Conservation (phyloP, 2,113 vertebrate species). For the Motacilla tschutschensis region DNA sequence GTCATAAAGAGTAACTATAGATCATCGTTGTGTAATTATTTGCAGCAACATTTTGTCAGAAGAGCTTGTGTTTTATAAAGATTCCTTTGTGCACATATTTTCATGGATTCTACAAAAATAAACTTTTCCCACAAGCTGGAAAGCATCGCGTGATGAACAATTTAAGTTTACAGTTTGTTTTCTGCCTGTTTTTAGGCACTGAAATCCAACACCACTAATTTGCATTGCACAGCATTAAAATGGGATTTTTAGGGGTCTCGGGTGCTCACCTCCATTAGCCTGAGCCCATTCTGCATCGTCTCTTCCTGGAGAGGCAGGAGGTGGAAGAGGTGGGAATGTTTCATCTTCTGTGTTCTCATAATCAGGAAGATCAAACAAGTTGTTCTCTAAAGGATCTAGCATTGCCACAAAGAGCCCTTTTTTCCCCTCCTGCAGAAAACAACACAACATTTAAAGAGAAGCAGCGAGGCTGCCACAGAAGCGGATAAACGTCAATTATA, state of each 20-base stretch:
- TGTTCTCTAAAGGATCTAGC: constrained; percentile 71
- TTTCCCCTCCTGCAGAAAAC: neutral
- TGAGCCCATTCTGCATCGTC: constrained; percentile 61
- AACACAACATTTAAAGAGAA: neutral
- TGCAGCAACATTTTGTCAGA: neutral
- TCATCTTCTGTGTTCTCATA: constrained; percentile 82
- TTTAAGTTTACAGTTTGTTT: neutral
- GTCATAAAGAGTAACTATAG: neutral
- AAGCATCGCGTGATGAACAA: rapidly evolving
- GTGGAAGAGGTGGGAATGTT: constrained; percentile 84
- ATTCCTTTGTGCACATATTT: neutral
- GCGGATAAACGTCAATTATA: neutral
- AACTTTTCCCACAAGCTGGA: neutral
- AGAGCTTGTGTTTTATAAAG: neutral
- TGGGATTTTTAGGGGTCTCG: neutral
- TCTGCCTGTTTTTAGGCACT: neutral
- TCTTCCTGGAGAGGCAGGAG: constrained; percentile 82
- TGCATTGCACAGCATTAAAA: neutral
- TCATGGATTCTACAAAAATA: neutral
- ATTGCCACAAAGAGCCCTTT: constrained; percentile 33
- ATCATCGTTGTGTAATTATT: neutral
- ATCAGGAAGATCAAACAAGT: constrained; percentile 68
- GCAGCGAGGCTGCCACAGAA: neutral
- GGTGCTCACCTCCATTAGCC: constrained; percentile 65
- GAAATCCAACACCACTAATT: neutral